A percentile compares a stretch with the other conserved stretches of the same genome.
Conservation (phyloP, 2,113 vertebrate genomes). For the Passer montanus region DNA sequence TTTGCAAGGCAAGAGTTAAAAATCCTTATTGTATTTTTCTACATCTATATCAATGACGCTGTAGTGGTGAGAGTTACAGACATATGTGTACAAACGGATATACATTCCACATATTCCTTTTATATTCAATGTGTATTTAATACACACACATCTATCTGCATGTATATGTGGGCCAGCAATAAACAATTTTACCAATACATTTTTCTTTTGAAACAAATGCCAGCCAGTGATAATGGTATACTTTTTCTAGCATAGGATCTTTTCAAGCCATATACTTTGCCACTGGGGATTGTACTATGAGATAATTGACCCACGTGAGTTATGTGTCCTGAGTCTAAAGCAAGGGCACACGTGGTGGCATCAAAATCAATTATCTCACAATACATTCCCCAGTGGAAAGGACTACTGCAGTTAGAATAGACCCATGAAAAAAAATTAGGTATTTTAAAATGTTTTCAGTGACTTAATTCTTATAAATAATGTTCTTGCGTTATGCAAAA, state of each 20-base stretch:
- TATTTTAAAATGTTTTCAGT: slow-evolving; percentile 31
- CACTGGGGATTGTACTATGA: slow-evolving; percentile 33
- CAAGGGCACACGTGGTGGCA: slow-evolving; percentile 28
- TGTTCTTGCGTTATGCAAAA: background rate
- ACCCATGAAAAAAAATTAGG: background rate
- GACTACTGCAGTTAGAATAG: background rate
- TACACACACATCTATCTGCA: background rate
- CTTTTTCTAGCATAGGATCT: background rate
- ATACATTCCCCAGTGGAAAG: background rate
- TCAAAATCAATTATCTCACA: slow-evolving; percentile 51
- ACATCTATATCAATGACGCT: background rate
- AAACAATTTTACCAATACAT: background rate
- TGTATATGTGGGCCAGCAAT: background rate
- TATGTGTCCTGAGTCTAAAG: slow-evolving; percentile 57
- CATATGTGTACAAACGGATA: background rate
- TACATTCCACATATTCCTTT: background rate
- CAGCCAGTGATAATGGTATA: background rate
- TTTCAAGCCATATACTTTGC: slow-evolving; percentile 32
- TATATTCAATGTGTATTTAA: background rate
- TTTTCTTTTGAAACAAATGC: slow-evolving; percentile 15
- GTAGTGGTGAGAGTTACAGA: background rate
- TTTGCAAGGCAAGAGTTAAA: background rate
- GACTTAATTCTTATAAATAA: slow-evolving; percentile 18
- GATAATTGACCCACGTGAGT: slow-evolving; percentile 55
- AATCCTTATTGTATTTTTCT: background rate